Evolutionary conservation across 2,888 invertebrate species (phyloP), one percentile per base, ranked within the genome.

Genomic region (Pandemis heparana): DNA sequence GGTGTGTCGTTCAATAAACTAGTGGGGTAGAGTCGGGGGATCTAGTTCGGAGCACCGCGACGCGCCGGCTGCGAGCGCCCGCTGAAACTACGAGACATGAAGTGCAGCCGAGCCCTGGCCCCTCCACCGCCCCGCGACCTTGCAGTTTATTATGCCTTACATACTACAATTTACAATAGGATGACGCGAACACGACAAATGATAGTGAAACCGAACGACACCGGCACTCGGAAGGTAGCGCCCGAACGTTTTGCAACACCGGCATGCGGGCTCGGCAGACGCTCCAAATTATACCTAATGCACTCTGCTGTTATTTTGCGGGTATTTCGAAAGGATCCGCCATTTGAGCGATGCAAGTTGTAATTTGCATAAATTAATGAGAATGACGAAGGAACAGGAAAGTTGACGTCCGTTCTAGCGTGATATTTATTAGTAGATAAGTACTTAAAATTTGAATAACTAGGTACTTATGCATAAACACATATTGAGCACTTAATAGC

Each of bases 81-180:
- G 56, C 67, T 69, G 69, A 65, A 73, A 71, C 66, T 63, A 51
- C 64, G n/a, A 64, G 64, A 23, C 66, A 69, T 74, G 73, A 76
- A 85, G 79, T 89, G 89, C 53, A 53, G 53, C 86, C 87, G 85
- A 85, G 85, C 83, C 85, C 76, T 79, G 83, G 82, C 89, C 91
- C 92, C 92, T 87, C 93, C 85, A 85, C 83, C 79, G 76, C 78
- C 77, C 82, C 81, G 77, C 91, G 93, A 93, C 94, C 94, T 94
- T 94, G 92, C 89, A 86, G 89, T 88, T 89, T 89, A 92, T 94
- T 92, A 92, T 92, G 89, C 92, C 91, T 90, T 89, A 91, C 91
- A 89, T 89, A 89, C 89, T 83, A 89, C 91, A 90, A 91, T 91
- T 92, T 92, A 93, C 94, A 92, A 93, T 93, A 85, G 90, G 88